A percentile compares a stretch with the other conserved stretches of the same genome.
phyloP scores from a whole-genome alignment of 1,140 invertebrate species.

The Ooceraea biroi region DNA sequence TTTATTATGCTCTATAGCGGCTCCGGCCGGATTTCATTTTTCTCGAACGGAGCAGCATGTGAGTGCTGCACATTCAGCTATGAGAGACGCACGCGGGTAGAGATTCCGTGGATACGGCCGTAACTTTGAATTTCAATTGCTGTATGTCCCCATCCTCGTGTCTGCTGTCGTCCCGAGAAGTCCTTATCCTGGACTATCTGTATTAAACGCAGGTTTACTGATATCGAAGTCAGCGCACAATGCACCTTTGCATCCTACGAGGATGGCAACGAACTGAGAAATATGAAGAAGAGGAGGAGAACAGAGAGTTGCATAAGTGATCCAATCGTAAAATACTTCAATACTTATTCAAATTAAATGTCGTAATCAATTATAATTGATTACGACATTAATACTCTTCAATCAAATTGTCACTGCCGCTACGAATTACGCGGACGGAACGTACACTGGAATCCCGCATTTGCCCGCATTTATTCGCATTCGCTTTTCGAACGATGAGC shows the following conservation, averaged over 20 bases:
- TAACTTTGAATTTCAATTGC: conserved; percentile 69
- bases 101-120: conserved; percentile 46
- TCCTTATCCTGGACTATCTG: background rate
- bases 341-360: background rate
- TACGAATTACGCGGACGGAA: background rate
- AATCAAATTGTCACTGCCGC: background rate
- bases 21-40: conserved; percentile 42
- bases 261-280: background rate
- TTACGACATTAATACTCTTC: too few relatives aligned
- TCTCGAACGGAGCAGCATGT: conserved; percentile 24
- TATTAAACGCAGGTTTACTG: conserved; percentile 35
- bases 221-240: conserved; percentile 17
- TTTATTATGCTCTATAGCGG: conserved; percentile 34
- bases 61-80: conserved; percentile 26
- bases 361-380: too few relatives aligned
- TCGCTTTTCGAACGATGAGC: background rate
- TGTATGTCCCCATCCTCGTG: conserved; percentile 20
- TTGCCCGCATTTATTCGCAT: background rate
- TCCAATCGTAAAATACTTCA: conserved; percentile 7
- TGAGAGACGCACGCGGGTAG: conserved; percentile 37
- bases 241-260: background rate
- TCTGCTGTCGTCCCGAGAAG: conserved; percentile 10
- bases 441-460: conserved; percentile 8
- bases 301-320: conserved; percentile 6
- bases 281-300: background rate